phyloP scores from a whole-genome alignment of 37 sponge, comb jelly and placozoan genomes.

The Chondrilla cf. caribensis region DNA sequence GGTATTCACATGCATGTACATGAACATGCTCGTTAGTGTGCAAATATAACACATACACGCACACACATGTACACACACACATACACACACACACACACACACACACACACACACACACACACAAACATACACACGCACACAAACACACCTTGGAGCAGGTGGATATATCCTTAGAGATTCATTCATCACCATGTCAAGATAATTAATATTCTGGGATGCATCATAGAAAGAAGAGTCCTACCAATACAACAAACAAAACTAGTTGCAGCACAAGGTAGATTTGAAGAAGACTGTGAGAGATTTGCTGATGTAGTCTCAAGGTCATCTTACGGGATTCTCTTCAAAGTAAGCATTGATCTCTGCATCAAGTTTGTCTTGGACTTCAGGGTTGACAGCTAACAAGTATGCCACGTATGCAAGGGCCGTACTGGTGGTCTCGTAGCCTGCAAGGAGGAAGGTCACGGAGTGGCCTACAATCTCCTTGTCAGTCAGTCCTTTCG shows the following conservation, averaged over 20 bases:
- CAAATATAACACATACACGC: too few relatives aligned
- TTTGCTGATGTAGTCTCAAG: too few relatives aligned
- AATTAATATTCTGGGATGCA: conserved; percentile 60
- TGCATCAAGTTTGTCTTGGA: conserved; percentile 54
- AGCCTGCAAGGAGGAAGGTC: conserved; percentile 77
- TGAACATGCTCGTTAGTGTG: too few relatives aligned
- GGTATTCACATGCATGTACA: too few relatives aligned
- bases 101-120: conserved; percentile 25
- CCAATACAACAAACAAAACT: neutral
- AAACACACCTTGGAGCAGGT: conserved; percentile 54
- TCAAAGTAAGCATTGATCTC: conserved; percentile 61
- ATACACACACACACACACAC: conserved; percentile 27
- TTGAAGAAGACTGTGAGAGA: neutral
- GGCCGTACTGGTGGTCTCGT: conserved; percentile 75
- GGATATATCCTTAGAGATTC: conserved; percentile 79
- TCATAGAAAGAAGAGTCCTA: conserved; percentile 68
- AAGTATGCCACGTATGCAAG: conserved; percentile 63
- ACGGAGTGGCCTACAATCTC: conserved; percentile 46
- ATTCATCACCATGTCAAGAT: conserved; percentile 68
- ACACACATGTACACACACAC: conserved; percentile 25
- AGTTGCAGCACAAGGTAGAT: too few relatives aligned
- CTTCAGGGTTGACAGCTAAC: conserved; percentile 60
- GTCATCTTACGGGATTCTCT: conserved; percentile 44
- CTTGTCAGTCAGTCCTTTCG: conserved; percentile 36
- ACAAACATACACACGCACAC: neutral